Evolutionary conservation across 2,797 vertebrate species (phyloP).

Genomic region (Cirrhinus mrigala): DNA sequence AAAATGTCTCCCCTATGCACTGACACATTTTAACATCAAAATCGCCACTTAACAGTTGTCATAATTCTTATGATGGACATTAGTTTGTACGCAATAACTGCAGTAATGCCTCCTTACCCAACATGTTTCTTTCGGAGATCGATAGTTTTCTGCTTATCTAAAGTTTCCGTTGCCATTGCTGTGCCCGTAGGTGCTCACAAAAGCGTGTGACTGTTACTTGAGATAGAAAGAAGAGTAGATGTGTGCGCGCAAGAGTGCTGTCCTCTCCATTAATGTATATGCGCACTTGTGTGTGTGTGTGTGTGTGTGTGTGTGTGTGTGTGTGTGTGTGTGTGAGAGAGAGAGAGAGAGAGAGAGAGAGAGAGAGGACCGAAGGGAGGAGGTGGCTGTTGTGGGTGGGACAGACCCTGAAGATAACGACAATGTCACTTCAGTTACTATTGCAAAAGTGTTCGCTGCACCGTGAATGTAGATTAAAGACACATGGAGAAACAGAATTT

Average conservation of each 20-base stretch:
- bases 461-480: conserved; percentile 31
- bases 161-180: conserved; percentile 72
- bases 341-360: background rate
- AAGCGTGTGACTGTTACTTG: background rate
- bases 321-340: background rate
- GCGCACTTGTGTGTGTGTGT: too few species aligned
- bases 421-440: background rate
- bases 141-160: conserved; percentile 86
- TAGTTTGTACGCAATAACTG: background rate
- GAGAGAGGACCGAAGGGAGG: background rate
- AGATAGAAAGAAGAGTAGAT: conserved; percentile 2
- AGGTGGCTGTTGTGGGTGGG: background rate
- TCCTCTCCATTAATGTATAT: background rate
- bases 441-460: background rate
- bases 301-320: background rate
- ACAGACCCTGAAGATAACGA: background rate
- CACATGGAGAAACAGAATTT: conserved; percentile 74
- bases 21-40: background rate
- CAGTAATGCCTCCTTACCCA: conserved; percentile 77
- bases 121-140: conserved; percentile 87
- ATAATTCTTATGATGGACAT: background rate
- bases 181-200: background rate
- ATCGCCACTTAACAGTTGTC: background rate
- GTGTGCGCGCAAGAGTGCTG: background rate
- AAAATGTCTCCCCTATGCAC: background rate